Base-by-base conservation (phyloP, 2,888 invertebrate species). In the Parapristionchus giblindavisi region DNA sequence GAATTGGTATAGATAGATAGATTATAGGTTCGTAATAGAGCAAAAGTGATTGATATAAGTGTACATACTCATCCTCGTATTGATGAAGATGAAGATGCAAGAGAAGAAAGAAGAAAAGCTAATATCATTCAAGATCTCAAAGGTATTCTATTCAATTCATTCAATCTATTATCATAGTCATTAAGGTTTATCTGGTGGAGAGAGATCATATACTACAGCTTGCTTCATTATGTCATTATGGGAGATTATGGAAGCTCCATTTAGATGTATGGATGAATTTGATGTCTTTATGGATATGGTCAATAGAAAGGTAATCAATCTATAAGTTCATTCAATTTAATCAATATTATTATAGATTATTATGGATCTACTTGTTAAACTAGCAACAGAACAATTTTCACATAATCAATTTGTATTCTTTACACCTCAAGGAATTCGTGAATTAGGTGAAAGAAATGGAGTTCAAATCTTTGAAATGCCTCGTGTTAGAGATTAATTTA, bases 141-240 rank as follows among this genome's bases (percentile, higher is more conserved):
- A 48, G 73, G 76, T 77, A 24, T 17, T 54, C 6, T 43, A 43
- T 43, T 43, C 43, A 8, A 43, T 43, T 17, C 11, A 43, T 43
- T 43, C 43, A 43, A 43, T 43, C 17, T 17, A 17, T 14, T 14
- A 8, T 43, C 43, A n/a, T n/a, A 54, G 6, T 6, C 27, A 71
- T 83, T 68, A 51, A 82, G 88, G 93, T 79, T 91, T 98, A 80
- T 96, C 96, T 0, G 98, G 98, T 52, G 98, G 98, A 5, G 98
- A 98, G 90, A 92, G 95, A 75, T 76, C 87, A 2, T 98, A 93
- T 90, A 93, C 95, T n/a, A 97, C 96, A 0, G 93, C 96, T 14
- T 94, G 95, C 48, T 94, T 97, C 89, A 92, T 98, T 80, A 92
- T 96, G 89, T 92, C 96, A 40, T 91, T 98, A 43, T 98, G 98